Conservation (phyloP, 2,113 vertebrate genomes). For the Perca fluviatilis region DNA sequence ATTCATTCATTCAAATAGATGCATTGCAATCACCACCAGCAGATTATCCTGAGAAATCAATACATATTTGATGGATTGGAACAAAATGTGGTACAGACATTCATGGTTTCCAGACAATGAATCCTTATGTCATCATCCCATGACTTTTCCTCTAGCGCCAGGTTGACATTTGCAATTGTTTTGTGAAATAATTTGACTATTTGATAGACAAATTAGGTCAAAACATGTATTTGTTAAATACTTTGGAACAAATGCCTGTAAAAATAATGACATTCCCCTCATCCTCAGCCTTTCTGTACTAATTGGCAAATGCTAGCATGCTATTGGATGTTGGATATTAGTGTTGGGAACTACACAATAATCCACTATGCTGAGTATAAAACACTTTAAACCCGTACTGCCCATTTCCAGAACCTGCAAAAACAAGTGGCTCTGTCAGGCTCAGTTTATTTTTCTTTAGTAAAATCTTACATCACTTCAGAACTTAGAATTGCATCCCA, state of each 20-base stretch:
- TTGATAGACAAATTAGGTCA: not conserved
- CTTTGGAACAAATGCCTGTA: too few relatives aligned
- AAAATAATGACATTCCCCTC: too few relatives aligned
- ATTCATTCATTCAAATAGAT: too few relatives aligned
- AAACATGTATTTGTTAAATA: too few relatives aligned
- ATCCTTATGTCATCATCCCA: not conserved
- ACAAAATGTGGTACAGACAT: not conserved
- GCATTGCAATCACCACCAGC: not conserved
- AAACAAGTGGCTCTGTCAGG: not conserved
- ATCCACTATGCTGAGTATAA: too few relatives aligned
- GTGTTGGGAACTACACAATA: not conserved
- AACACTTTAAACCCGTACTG: too few relatives aligned
- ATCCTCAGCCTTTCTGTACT: too few relatives aligned
- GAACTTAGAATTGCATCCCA: not conserved
- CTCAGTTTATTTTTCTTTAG: slow-evolving; percentile 4
- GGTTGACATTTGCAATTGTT: not conserved
- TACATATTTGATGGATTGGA: not conserved
- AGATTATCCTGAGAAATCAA: not conserved
- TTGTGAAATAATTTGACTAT: not conserved
- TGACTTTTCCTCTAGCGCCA: not conserved
- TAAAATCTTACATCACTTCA: slow-evolving; percentile 19
- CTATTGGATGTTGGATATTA: not conserved
- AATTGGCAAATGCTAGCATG: too few relatives aligned
- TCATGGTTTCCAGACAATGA: not conserved
- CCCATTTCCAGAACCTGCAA: not conserved